Base-by-base conservation (phyloP, 2,888 invertebrate genomes). In the Nymphalis polychloros region DNA sequence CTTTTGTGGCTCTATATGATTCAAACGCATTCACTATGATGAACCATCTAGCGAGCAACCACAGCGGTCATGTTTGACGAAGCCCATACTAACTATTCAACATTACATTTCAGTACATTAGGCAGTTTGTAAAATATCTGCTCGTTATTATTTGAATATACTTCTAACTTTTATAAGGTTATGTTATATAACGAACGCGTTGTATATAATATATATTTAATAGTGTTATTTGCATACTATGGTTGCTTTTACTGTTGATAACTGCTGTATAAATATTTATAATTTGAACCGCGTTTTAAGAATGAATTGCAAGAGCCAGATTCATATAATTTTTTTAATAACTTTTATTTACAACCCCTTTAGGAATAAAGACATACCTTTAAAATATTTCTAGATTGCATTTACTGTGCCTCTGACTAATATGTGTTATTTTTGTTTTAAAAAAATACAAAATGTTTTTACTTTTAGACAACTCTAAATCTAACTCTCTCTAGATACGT, bases 1-100 rank as follows among this genome's bases (percentile, higher is more conserved):
- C 53, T 55, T 53, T 66, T 66, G 48, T 66, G 55, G 55, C 35
- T 55, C 53, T 55, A 27, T 57, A 27, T 57, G 57, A 41, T 35
- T 57, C 41, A 19, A 57, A n/a, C 31, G 57, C 41, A 57, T 57
- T 57, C 57, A 41, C 41, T 41, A 41, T 19, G 57, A 41, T n/a
- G 57, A 57, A 57, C 35, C 7, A 55, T 31, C 55, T 10, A 35
- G 20, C 41, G 27, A 57, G 35, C 41, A 10, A 17, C 19, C n/a
- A 41, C 17, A 31, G 8, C 53, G 31, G 53, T 55, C 23, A 17
- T 55, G 31, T 55, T 55, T 55, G 31, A 31, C 31, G 17, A 55
- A 55, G 27, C 17, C 53, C 20, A 7, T 16, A 27, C 53, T 35
- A 41, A 41, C 57, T 41, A 35, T 57, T 57, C 57, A 57, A 35